These are phyloP conservation scores for Champsocephalus gunnari DNA, from an alignment of 2,797 vertebrate genomes.

Conservation along the genomic window DNA sequence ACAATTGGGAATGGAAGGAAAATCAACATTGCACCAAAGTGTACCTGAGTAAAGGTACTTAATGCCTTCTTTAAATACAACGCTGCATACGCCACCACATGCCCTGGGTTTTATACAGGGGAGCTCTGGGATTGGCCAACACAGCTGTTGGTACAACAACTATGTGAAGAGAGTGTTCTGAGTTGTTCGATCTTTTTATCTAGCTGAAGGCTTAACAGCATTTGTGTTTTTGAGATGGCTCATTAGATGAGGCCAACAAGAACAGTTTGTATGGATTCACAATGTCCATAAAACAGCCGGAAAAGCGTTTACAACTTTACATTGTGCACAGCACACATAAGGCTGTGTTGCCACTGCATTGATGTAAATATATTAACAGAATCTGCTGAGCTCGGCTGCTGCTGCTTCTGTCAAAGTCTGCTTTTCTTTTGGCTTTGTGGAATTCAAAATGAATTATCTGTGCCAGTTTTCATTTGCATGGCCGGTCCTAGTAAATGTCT, in stretches of 20 bases:
- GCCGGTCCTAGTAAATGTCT: conserved; percentile 7
- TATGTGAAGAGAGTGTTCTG: not conserved
- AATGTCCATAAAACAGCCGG: conserved; percentile 7
- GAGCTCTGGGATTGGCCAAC: not conserved
- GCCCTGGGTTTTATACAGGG: not conserved
- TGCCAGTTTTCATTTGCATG: conserved; percentile 51
- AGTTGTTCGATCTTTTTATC: conserved; percentile 23
- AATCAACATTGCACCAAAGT: not conserved
- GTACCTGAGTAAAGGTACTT: not conserved
- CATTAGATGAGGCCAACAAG: not conserved
- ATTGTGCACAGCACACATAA: conserved; percentile 17
- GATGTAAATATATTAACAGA: conserved; percentile 19
- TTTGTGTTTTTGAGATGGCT: conserved; percentile 10
- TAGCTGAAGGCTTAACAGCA: not conserved
- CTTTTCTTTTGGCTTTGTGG: conserved; percentile 36
- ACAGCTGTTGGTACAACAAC: not conserved
- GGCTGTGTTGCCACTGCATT: conserved; percentile 16
- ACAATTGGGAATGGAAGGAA: not conserved
- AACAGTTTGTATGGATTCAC: conserved; percentile 9
- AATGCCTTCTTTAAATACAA: conserved; percentile 7
- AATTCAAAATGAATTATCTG: conserved; percentile 26
- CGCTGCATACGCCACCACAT: not conserved
- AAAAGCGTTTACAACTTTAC: conserved; percentile 14
- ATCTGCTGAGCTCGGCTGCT: conserved; percentile 35
- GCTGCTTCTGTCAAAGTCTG: conserved; percentile 34